A percentile compares a stretch with the other conserved stretches of the same genome.
Conservation (phyloP, 2,888 invertebrate genomes). For the Nycteola revayana region DNA sequence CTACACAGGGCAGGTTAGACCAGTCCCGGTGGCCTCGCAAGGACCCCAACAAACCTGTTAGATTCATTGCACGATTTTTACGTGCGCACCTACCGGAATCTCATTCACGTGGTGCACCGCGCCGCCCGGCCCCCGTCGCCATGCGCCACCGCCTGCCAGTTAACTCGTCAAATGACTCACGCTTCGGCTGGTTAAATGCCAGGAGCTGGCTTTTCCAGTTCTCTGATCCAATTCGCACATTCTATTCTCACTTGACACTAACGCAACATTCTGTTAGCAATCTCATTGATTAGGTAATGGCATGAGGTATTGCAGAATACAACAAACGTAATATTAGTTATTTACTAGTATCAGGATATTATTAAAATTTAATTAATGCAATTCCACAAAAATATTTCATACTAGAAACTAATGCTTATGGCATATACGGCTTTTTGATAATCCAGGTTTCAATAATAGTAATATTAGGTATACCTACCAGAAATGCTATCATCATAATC, state of each 20-base stretch:
- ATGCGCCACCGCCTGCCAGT: conserved; percentile 61
- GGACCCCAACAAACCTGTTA: conserved; percentile 82
- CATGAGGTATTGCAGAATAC: conserved; percentile 8
- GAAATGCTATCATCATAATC: no score
- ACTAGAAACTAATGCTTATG: no score
- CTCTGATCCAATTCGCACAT: conserved; percentile 74
- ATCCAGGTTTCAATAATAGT: no score
- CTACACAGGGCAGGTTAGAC: conserved; percentile 80
- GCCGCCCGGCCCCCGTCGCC: conserved; percentile 53
- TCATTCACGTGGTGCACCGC: conserved; percentile 73
- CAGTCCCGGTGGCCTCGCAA: conserved; percentile 81
- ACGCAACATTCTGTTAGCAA: conserved; percentile 35
- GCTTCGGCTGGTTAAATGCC: conserved; percentile 74
- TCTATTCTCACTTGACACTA: conserved; percentile 55
- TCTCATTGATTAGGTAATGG: conserved; percentile 28
- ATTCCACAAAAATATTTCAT: no score
- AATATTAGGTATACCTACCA: no score
- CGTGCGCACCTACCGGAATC: conserved; percentile 81
- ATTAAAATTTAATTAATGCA: no score
- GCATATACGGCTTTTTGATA: no score
- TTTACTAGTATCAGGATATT: no score
- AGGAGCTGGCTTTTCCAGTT: conserved; percentile 80
- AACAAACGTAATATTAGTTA: no score
- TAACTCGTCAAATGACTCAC: conserved; percentile 81
- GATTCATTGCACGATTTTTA: conserved; percentile 83